Percentiles rank a stretch among this genome's conserved stretches.
Evolutionary conservation across 2,888 invertebrate species (phyloP).

Genomic region (Lacanobia wlatinum): DNA sequence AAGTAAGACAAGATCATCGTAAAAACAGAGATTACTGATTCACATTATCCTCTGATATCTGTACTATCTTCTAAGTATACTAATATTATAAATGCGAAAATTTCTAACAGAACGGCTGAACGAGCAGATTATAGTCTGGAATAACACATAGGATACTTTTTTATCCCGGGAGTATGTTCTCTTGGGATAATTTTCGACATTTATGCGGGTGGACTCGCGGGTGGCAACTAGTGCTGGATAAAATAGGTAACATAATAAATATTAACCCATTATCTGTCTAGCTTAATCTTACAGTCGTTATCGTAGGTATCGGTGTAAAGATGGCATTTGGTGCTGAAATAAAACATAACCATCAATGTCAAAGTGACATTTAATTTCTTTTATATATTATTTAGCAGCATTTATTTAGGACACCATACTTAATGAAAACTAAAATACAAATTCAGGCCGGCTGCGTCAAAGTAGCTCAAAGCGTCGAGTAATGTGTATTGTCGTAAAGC

Average conservation of each 20-base stretch:
- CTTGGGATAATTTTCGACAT: too few relatives aligned
- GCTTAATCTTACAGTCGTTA: background rate
- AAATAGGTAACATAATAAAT: background rate
- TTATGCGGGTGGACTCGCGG: too few relatives aligned
- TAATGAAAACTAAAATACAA: slow-evolving; percentile 7
- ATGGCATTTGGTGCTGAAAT: background rate
- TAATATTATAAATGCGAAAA: too few relatives aligned
- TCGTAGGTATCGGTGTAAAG: background rate
- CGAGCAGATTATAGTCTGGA: too few relatives aligned
- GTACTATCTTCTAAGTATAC: too few relatives aligned
- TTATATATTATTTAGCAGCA: background rate
- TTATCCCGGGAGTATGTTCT: too few relatives aligned
- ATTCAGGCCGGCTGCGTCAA: slow-evolving; percentile 28
- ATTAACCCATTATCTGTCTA: background rate
- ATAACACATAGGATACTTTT: too few relatives aligned
- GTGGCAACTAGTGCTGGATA: too few relatives aligned
- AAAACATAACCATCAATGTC: background rate
- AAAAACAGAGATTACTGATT: background rate
- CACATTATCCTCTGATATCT: background rate
- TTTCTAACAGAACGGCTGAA: too few relatives aligned
- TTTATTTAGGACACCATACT: slow-evolving; percentile 18
- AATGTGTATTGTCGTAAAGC: slow-evolving; percentile 39
- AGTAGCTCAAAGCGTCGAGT: slow-evolving; percentile 43
- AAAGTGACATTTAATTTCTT: background rate
- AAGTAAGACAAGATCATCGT: slow-evolving; percentile 1